These are phyloP conservation scores for Galaxias olidus DNA, from an alignment of 2,797 vertebrate genomes.

Conservation along the genomic window DNA sequence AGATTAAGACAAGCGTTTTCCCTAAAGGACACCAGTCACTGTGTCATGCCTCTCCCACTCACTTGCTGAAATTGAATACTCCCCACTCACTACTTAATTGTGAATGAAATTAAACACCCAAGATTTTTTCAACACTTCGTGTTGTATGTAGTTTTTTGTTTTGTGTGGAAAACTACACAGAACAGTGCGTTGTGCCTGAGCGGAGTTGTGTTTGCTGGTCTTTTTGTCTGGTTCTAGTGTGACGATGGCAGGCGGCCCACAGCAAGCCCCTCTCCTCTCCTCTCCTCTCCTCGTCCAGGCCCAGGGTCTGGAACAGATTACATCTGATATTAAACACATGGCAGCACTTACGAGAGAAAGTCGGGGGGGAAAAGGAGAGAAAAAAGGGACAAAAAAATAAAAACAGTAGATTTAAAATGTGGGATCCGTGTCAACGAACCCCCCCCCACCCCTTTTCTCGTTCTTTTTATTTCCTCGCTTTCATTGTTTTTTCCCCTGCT, in stretches of 20 bases:
- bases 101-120: constrained; percentile 14
- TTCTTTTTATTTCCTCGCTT: constrained; percentile 5
- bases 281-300: constrained; percentile 30
- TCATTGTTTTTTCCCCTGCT: too few species aligned
- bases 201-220: constrained; percentile 40
- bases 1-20: constrained; percentile 25
- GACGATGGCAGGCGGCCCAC: constrained; percentile 63
- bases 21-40: constrained; percentile 11
- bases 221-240: constrained; percentile 62
- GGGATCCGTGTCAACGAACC: constrained; percentile 55
- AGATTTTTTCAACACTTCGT: too few species aligned
- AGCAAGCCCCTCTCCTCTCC: constrained; percentile 61
- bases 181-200: constrained; percentile 19
- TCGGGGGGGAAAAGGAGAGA: constrained; percentile 15
- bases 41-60: constrained; percentile 22
- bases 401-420: constrained; percentile 61
- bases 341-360: constrained; percentile 71
- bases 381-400: constrained; percentile 62
- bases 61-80: constrained; percentile 2
- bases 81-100: constrained; percentile 1
- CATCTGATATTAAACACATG: constrained; percentile 85
- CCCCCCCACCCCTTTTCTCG: constrained; percentile 33
- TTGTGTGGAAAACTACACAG: background rate
- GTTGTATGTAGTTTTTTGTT: constrained; percentile 5
- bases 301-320: constrained; percentile 80